phyloP scores from a whole-genome alignment of 1,140 invertebrate species.

The Sesamia nonagrioides region DNA sequence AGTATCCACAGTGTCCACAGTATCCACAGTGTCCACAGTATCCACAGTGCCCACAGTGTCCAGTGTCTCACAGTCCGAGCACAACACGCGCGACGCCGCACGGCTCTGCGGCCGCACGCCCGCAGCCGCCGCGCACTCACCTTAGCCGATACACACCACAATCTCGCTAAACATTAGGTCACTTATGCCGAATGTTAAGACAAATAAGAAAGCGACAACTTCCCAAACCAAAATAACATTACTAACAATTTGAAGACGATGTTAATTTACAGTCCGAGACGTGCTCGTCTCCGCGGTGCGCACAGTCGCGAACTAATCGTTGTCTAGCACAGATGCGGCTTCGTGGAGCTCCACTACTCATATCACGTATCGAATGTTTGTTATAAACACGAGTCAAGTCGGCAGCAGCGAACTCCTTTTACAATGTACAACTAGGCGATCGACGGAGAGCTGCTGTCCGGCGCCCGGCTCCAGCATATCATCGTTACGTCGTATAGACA shows the following conservation, averaged over 20 bases:
- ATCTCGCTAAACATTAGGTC: constrained; percentile 74
- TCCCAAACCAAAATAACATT: constrained; percentile 79
- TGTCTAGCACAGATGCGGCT: constrained; percentile 41
- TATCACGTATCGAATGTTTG: constrained; percentile 51
- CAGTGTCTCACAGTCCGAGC: not conserved
- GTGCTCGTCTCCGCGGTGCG: constrained; percentile 20
- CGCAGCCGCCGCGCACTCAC: constrained; percentile 43
- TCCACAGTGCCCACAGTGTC: no score
- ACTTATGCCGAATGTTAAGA: constrained; percentile 79
- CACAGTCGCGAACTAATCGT: constrained; percentile 37
- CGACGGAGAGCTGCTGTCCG: constrained; percentile 59
- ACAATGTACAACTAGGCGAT: constrained; percentile 70
- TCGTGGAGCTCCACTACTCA: constrained; percentile 20
- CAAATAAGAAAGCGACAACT: constrained; percentile 73
- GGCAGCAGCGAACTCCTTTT: constrained; percentile 49
- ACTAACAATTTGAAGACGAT: constrained; percentile 74
- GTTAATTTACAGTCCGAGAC: constrained; percentile 45
- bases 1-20: no score
- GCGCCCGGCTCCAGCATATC: constrained; percentile 69
- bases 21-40: no score
- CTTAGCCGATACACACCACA: constrained; percentile 71
- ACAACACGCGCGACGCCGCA: constrained; percentile 13
- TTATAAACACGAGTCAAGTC: constrained; percentile 64
- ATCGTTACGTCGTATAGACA: constrained; percentile 76
- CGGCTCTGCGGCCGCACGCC: constrained; percentile 45